Evolutionary conservation across 2,888 invertebrate species (phyloP), one percentile per base, ranked within the genome.

Genomic region (Pristionchus mayeri): DNA sequence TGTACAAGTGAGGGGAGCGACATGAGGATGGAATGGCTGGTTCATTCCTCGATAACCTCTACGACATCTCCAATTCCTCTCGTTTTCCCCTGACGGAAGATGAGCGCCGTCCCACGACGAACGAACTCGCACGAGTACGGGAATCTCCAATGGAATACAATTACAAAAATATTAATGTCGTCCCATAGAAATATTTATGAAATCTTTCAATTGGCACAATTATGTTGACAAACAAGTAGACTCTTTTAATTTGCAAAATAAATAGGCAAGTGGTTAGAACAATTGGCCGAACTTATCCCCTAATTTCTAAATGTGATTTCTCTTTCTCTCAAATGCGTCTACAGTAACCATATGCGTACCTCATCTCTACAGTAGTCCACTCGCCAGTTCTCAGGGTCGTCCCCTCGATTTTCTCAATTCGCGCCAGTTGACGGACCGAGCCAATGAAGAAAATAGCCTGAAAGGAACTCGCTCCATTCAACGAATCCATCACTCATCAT

Each of bases 361-460:
- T 81, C 85, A 88, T 78, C 81, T 82, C 94, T 0, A 97, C 97
- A 0, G 96, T 95, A 0, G 96, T 97, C 9, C 95, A 95, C 91
- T 97, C 96, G 89, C 97, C 97, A 0, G 96, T 96, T 54, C 96
- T 95, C 24, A 92, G 84, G 3, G 85, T 27, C 18, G 24, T 54
- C 11, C 54, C 71, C 50, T 83, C 83, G 86, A 94, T 93, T 52
- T 91, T 88, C 30, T 92, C 90, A 78, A 98, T 96, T 13, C 96
- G 95, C n/a, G 97, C 98, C 0, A 98, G 98, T 94, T 98, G 98
- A 0, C 98, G 94, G 11, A 99, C 96, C 91, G 97, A 98, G 0
- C 97, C 98, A 82, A 98, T 96, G 93, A 98, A 97, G 0, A 98
- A 96, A 0, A 54, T 83, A 21, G 83, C 83, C 83, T 83, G 71